Conservation (phyloP, 2,888 invertebrate species). For the Oxyscelio sp. region DNA sequence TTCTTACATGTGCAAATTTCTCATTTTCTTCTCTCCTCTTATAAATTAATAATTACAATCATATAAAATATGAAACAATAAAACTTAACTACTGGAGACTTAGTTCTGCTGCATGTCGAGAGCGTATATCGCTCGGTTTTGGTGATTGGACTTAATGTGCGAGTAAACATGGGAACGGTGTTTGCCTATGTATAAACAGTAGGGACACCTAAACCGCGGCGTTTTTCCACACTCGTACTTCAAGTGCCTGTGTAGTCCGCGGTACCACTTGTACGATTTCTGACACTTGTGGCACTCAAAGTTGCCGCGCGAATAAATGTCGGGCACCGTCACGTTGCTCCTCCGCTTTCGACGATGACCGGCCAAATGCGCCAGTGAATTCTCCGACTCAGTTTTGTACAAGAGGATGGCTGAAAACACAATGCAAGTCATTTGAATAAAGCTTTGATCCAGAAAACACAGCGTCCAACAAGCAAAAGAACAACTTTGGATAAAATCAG, state of each 20-base stretch:
- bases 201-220: constrained; percentile 88
- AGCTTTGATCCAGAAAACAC: not conserved
- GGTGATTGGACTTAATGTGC: constrained; percentile 88
- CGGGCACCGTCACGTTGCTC: constrained; percentile 33
- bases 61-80: not conserved
- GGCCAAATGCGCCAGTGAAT: not conserved
- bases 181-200: constrained; percentile 89
- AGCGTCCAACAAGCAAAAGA: constrained; percentile 13
- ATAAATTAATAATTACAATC: too few species aligned
- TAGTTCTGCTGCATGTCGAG: constrained; percentile 78
- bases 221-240: constrained; percentile 86
- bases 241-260: constrained; percentile 90
- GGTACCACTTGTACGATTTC: constrained; percentile 90
- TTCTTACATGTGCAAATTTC: too few species aligned
- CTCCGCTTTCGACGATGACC: constrained; percentile 21
- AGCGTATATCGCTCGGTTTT: constrained; percentile 81
- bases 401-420: constrained; percentile 68
- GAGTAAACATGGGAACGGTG: constrained; percentile 89
- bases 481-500: not conserved
- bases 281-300: constrained; percentile 89
- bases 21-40: too few species aligned
- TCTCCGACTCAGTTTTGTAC: constrained; percentile 55
- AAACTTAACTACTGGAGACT: not conserved
- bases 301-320: constrained; percentile 79
- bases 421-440: constrained; percentile 34